phyloP scores from a whole-genome alignment of 1,140 invertebrate genomes.

The Tigriopus japonicus region DNA sequence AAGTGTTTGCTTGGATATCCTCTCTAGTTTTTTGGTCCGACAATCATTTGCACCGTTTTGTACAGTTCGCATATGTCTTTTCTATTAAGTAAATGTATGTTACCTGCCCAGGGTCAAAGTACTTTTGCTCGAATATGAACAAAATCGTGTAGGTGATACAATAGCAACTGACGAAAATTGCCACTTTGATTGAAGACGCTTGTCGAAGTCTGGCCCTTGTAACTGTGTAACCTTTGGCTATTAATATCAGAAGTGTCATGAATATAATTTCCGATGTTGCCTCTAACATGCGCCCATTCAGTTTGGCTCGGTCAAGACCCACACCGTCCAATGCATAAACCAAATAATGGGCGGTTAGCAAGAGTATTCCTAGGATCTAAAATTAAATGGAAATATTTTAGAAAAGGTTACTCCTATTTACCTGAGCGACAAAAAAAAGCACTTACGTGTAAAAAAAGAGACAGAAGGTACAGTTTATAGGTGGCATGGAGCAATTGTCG shows the following conservation, averaged over 20 bases:
- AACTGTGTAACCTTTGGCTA: constrained; percentile 76
- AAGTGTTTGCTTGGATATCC: too few species aligned
- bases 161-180: constrained; percentile 58
- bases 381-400: constrained; percentile 17
- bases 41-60: too few species aligned
- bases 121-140: constrained; percentile 49
- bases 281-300: constrained; percentile 48
- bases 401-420: constrained; percentile 8
- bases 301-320: constrained; percentile 33
- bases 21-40: too few species aligned
- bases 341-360: constrained; percentile 43
- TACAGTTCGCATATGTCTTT: too few species aligned
- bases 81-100: too few species aligned
- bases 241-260: constrained; percentile 51
- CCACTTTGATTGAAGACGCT: constrained; percentile 46
- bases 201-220: constrained; percentile 54
- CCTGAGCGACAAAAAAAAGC: neutral
- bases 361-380: constrained; percentile 42
- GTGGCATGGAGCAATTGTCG: constrained; percentile 64
- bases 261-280: constrained; percentile 49
- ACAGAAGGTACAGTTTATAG: constrained; percentile 61
- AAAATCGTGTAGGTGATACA: constrained; percentile 44
- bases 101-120: constrained; percentile 11
- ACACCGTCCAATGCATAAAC: constrained; percentile 48
- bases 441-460: constrained; percentile 33